Evolutionary conservation across 2,113 vertebrate species (phyloP).

Genomic region (Hirundichthys speculiger): DNA sequence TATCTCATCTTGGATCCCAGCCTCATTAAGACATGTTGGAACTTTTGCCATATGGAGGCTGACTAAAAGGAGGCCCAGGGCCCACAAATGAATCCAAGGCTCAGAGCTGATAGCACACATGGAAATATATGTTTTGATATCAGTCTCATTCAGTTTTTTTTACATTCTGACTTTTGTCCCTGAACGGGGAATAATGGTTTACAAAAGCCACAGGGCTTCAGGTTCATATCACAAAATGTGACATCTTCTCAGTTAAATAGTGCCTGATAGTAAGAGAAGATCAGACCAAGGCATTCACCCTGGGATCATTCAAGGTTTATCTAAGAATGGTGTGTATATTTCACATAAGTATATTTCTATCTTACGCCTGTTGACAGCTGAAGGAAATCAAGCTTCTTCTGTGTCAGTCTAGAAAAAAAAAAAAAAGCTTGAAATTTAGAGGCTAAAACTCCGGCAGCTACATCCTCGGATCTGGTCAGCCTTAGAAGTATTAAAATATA

Average conservation of each 20-base stretch:
- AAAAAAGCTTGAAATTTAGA: too few relatives aligned
- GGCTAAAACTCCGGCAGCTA: too few relatives aligned
- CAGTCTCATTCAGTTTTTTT: constrained; percentile 14
- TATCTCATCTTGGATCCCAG: constrained; percentile 56
- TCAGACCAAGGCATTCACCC: constrained; percentile 14
- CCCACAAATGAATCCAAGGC: constrained; percentile 30
- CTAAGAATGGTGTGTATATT: background rate
- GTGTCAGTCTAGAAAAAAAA: too few relatives aligned
- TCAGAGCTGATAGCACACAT: constrained; percentile 27
- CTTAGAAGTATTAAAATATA: too few relatives aligned
- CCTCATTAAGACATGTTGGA: constrained; percentile 56
- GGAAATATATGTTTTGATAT: constrained; percentile 40
- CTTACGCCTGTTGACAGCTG: too few relatives aligned
- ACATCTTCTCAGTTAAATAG: constrained; percentile 24
- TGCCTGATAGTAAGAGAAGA: background rate
- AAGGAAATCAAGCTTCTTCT: background rate
- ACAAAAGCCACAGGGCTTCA: constrained; percentile 34
- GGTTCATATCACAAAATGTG: constrained; percentile 20
- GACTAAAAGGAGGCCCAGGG: constrained; percentile 29
- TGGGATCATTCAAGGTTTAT: constrained; percentile 2
- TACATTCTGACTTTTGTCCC: constrained; percentile 25
- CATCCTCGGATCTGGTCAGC: too few relatives aligned
- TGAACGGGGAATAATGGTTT: constrained; percentile 15
- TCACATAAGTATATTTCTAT: too few relatives aligned
- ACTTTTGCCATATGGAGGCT: constrained; percentile 42